Percentiles rank a stretch among this genome's conserved stretches.
phyloP scores from a whole-genome alignment of 1,140 invertebrate genomes.

The Neodiprion fabricii region DNA sequence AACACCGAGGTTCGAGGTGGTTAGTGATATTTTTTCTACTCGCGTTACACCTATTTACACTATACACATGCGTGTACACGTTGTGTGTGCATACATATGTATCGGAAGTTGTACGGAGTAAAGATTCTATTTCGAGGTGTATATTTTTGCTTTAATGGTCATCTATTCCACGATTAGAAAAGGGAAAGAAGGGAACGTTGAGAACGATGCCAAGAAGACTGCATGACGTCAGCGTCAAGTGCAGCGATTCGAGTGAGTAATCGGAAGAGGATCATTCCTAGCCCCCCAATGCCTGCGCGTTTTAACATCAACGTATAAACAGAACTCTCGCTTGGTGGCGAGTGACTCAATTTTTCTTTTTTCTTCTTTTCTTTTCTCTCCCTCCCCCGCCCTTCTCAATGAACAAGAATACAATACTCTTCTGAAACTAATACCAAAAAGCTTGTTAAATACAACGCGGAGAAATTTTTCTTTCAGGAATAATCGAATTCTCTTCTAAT shows the following conservation, averaged over 20 bases:
- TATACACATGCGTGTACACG: too few relatives aligned
- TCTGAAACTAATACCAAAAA: too few relatives aligned
- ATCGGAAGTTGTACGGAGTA: not conserved
- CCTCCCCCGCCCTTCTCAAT: too few relatives aligned
- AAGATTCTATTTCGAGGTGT: conserved; percentile 2
- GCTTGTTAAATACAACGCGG: too few relatives aligned
- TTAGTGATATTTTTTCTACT: not conserved
- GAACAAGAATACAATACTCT: too few relatives aligned
- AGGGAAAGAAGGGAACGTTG: not conserved
- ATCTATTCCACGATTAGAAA: conserved; percentile 7
- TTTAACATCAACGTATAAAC: too few relatives aligned
- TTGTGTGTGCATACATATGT: too few relatives aligned
- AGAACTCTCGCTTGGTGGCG: too few relatives aligned
- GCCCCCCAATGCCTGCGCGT: too few relatives aligned
- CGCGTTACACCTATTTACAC: too few relatives aligned
- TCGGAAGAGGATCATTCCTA: not conserved
- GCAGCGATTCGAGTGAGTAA: conserved; percentile 6
- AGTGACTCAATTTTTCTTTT: too few relatives aligned
- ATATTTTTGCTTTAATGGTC: conserved; percentile 6
- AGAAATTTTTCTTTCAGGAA: not conserved
- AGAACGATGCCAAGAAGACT: conserved; percentile 2
- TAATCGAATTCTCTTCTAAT: not conserved
- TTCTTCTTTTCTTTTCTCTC: too few relatives aligned
- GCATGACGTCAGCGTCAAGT: conserved; percentile 6
- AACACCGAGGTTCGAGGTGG: not conserved